Evolutionary conservation across 2,888 invertebrate genomes (phyloP).

Genomic region (Eupelmus urozonus): DNA sequence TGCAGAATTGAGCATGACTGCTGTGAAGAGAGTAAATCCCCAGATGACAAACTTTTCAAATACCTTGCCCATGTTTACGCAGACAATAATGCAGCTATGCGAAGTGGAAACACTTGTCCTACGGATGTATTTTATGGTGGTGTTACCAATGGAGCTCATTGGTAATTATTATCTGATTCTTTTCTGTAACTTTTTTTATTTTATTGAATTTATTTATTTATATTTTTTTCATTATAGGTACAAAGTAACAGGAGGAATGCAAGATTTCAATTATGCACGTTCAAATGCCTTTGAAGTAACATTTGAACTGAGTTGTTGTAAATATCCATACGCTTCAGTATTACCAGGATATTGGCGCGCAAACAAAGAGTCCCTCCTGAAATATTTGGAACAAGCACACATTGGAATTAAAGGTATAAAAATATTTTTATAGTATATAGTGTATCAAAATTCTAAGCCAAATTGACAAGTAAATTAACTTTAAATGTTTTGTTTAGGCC

Average conservation of each 20-base stretch:
- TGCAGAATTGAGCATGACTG: constrained; percentile 80
- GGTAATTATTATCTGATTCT: constrained; percentile 85
- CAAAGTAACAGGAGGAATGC: constrained; percentile 91
- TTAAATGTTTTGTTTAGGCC: constrained; percentile 77
- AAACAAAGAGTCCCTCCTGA: constrained; percentile 91
- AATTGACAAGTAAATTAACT: neutral
- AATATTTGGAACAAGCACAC: constrained; percentile 90
- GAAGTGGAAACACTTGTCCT: constrained; percentile 84
- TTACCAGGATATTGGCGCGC: constrained; percentile 89
- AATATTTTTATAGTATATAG: constrained; percentile 49
- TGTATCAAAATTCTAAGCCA: too few species aligned
- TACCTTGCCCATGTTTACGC: constrained; percentile 88
- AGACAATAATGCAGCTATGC: constrained; percentile 86
- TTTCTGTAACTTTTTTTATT: constrained; percentile 5
- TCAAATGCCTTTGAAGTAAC: constrained; percentile 98
- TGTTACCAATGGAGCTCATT: constrained; percentile 93
- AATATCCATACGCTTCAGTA: constrained; percentile 88
- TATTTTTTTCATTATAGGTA: constrained; percentile 71
- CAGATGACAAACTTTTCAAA: constrained; percentile 90
- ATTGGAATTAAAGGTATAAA: constrained; percentile 82
- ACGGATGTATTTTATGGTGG: constrained; percentile 87
- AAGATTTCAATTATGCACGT: constrained; percentile 97
- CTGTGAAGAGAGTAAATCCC: constrained; percentile 86
- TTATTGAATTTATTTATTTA: constrained; percentile 10
- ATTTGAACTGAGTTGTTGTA: constrained; percentile 96